phyloP scores from a whole-genome alignment of 2,888 invertebrate genomes.

The Protodeltote pygarga region DNA sequence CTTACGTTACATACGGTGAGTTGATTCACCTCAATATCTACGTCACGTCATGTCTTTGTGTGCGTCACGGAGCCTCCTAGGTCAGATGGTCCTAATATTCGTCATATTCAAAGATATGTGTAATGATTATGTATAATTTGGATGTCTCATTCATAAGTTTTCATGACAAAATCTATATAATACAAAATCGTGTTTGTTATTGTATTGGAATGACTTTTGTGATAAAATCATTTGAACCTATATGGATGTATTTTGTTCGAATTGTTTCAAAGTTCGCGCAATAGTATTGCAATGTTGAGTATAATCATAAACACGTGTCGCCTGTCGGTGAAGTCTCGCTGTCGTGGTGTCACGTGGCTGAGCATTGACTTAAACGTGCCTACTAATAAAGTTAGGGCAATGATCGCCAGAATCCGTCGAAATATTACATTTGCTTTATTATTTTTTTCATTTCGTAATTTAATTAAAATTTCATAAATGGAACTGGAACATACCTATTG shows the following conservation, averaged over 20 bases:
- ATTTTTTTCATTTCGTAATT: too few relatives aligned
- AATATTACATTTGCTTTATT: neutral
- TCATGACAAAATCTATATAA: too few relatives aligned
- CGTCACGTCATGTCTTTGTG: slow-evolving; percentile 16
- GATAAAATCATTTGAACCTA: too few relatives aligned
- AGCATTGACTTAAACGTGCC: slow-evolving; percentile 28
- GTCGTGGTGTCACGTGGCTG: slow-evolving; percentile 36
- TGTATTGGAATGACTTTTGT: too few relatives aligned
- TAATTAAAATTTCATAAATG: too few relatives aligned
- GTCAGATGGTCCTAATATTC: too few relatives aligned
- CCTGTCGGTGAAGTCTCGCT: slow-evolving; percentile 22
- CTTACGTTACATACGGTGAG: slow-evolving; percentile 8
- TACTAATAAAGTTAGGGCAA: slow-evolving; percentile 35
- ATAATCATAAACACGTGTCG: slow-evolving; percentile 38
- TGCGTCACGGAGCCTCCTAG: too few relatives aligned
- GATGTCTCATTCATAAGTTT: too few relatives aligned
- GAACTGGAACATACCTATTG: too few relatives aligned
- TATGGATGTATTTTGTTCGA: neutral
- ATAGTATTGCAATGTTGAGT: neutral
- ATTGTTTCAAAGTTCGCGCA: slow-evolving; percentile 4
- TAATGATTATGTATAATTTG: too few relatives aligned
- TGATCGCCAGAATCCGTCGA: slow-evolving; percentile 3
- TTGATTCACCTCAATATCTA: slow-evolving; percentile 35
- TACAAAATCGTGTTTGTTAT: too few relatives aligned
- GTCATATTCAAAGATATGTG: too few relatives aligned